These are phyloP conservation scores for Eledona agricola DNA, from an alignment of 2,888 invertebrate genomes.

Conservation along the genomic window DNA sequence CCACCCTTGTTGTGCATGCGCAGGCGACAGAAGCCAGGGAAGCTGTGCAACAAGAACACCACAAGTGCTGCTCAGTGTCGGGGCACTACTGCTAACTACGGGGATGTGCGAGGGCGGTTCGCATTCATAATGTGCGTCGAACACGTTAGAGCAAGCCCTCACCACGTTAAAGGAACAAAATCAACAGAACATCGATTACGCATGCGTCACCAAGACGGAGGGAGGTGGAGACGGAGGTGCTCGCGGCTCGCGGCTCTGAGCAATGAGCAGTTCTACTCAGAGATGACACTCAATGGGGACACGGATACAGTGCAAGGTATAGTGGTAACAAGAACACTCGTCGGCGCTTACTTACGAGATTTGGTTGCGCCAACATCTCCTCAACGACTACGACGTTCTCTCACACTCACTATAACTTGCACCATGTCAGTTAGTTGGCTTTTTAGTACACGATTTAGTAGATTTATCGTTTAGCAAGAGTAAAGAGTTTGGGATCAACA, in stretches of 20 bases:
- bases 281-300: conserved; percentile 38
- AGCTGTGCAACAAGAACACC: conserved; percentile 77
- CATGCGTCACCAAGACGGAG: conserved; percentile 53
- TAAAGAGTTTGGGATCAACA: conserved; percentile 49
- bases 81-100: conserved; percentile 49
- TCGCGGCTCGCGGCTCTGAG: conserved; percentile 46
- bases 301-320: conserved; percentile 55
- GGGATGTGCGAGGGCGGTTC: conserved; percentile 36
- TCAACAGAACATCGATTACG: conserved; percentile 42
- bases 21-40: conserved; percentile 97
- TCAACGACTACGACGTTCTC: conserved; percentile 16
- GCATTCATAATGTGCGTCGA: conserved; percentile 47
- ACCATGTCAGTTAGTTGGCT: conserved; percentile 41
- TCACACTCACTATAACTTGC: conserved; percentile 53
- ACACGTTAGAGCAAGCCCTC: conserved; percentile 48
- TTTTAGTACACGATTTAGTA: conserved; percentile 30
- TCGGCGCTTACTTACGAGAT: conserved; percentile 49
- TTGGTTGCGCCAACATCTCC: conserved; percentile 42
- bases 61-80: conserved; percentile 60
- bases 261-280: conserved; percentile 20
- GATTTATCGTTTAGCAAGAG: conserved; percentile 10
- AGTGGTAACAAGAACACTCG: conserved; percentile 49
- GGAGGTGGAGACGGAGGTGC: conserved; percentile 49
- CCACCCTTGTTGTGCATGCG: conserved; percentile 92
- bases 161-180: conserved; percentile 41